Percentiles rank a stretch among this genome's conserved stretches.
phyloP scores from a whole-genome alignment of 1,140 invertebrate species.

The Drosophila miranda region DNA sequence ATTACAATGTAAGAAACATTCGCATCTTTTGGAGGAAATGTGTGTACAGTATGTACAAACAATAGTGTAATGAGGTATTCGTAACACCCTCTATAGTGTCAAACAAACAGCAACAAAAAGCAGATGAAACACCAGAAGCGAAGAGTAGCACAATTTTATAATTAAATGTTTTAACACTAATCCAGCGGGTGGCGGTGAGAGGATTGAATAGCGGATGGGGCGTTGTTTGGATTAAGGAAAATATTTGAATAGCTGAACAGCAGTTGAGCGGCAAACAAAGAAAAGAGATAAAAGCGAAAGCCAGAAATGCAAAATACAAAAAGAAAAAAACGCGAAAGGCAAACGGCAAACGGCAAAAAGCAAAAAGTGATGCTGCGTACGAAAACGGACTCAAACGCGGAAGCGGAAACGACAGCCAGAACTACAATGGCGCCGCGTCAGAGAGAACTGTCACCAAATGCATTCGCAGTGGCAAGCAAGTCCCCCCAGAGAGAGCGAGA shows the following conservation, averaged over 20 bases:
- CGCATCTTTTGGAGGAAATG: too few relatives aligned
- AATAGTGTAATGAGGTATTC: too few relatives aligned
- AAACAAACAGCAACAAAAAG: neutral
- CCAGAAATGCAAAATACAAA: too few relatives aligned
- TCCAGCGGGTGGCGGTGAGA: neutral
- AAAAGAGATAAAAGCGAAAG: neutral
- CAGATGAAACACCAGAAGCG: too few relatives aligned
- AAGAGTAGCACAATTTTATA: slow-evolving; percentile 37
- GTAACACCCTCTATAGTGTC: neutral
- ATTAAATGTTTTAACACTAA: slow-evolving; percentile 58
- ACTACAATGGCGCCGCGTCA: slow-evolving; percentile 46
- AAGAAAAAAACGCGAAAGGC: slow-evolving; percentile 10
- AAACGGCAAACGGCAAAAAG: neutral
- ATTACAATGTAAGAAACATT: too few relatives aligned
- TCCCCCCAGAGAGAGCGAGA: too few relatives aligned
- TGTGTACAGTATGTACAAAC: too few relatives aligned
- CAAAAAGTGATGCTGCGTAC: too few relatives aligned
- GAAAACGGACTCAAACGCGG: slow-evolving; percentile 11
- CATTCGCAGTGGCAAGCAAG: neutral
- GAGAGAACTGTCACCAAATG: slow-evolving; percentile 45
- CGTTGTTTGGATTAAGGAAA: slow-evolving; percentile 17
- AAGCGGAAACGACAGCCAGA: slow-evolving; percentile 49
- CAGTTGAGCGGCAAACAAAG: slow-evolving; percentile 39
- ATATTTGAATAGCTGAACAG: slow-evolving; percentile 42
- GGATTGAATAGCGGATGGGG: too few relatives aligned